Evolutionary conservation across 2,113 vertebrate genomes (phyloP).

Genomic region (Candoia aspera): DNA sequence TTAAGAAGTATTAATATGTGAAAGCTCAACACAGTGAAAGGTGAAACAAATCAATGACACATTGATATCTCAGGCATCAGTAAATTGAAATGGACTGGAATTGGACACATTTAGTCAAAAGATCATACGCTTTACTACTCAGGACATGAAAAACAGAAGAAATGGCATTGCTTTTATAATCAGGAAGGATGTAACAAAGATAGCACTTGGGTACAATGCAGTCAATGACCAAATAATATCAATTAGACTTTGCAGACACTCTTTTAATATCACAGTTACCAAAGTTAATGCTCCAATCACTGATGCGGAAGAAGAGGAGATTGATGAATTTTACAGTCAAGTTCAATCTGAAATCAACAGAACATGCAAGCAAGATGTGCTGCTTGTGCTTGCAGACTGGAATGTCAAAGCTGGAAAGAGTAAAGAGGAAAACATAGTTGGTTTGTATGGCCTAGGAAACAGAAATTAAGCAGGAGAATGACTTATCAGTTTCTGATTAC

Average conservation of each 20-base stretch:
- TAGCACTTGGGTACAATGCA: background rate
- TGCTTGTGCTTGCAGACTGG: background rate
- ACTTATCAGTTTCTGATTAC: background rate
- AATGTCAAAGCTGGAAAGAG: background rate
- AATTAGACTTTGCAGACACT: background rate
- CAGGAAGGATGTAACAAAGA: background rate
- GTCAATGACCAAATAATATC: background rate
- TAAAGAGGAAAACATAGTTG: background rate
- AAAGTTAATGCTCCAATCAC: background rate
- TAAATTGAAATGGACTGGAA: background rate
- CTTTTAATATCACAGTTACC: background rate
- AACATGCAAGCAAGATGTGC: background rate
- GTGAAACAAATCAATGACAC: background rate
- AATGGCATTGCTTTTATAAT: background rate
- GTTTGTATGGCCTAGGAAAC: background rate
- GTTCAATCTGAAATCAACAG: background rate
- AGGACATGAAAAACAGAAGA: background rate
- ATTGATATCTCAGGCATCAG: background rate
- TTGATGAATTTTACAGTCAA: background rate
- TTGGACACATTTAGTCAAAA: background rate
- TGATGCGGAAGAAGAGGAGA: background rate
- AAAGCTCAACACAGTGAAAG: background rate
- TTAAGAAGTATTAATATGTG: background rate
- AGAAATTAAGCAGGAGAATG: background rate
- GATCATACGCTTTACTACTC: background rate